Evolutionary conservation across 2,797 vertebrate genomes (phyloP), one percentile per base, ranked within the genome.

Genomic region (Gastrophryne carolinensis): DNA sequence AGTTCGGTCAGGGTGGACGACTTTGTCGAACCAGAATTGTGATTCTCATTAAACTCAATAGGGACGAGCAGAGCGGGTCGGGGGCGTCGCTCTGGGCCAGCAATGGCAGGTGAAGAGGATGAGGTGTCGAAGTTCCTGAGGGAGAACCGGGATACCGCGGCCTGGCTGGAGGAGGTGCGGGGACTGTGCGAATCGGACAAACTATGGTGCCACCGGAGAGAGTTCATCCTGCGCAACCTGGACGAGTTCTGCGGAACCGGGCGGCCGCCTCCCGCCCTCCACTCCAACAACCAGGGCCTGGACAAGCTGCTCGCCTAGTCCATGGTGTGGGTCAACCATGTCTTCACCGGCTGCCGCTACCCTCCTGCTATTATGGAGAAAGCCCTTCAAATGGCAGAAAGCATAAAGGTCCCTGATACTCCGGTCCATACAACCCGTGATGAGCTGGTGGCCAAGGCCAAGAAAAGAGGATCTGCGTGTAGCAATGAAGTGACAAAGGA

Each of bases 281-380:
- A 83, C 65, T 32, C 12, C 13, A 80, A 80, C 57, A 8, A 1
- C 0, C 79, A 73, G 67, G 85, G 84, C 66, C 83, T 95, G 79
- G 93, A 96, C 85, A 89, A 87, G 66, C 90, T 99, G 24, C 79
- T 97, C 7, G 95, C 96, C 7, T 91, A 96, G 26, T 99, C 97
- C 80, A 96, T 95, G 94, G 96, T 92, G 65, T 99, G 97, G 96
- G 88, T 93, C 54, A 99, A 98, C 81, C 92, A 97, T 24, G 85
- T 98, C 53, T 98, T 98, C 88, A 88, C 98, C 0, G 95, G 96
- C 68, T 98, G 97, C 89, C 91, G 94, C 96, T 99, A 98, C 80
- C 92, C 96, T 29, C 86, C 87, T 64, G 86, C 87, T 72, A 93
- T 99, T 37, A 98, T 96, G 96, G 94, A 94, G 80, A 97, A 93